Conservation (phyloP, 1,140 invertebrate species). For the Atta cephalotes region DNA sequence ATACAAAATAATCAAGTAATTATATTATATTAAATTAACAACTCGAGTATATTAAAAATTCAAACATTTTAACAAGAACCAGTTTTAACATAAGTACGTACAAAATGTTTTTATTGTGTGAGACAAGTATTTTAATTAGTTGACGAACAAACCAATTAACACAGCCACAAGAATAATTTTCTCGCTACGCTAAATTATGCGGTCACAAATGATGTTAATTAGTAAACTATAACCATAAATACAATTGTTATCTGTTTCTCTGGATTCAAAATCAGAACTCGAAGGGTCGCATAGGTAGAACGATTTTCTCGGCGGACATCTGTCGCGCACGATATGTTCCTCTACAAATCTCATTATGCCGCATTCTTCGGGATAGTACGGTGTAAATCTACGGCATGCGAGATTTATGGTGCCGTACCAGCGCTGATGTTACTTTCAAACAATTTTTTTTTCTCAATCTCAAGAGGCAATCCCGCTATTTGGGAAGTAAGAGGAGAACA, state of each 20-base stretch:
- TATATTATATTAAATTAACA: too few relatives aligned
- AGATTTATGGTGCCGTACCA: conserved; percentile 38
- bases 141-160: neutral
- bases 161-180: neutral
- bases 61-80: too few relatives aligned
- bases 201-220: conserved; percentile 1
- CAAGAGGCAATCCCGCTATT: conserved; percentile 30
- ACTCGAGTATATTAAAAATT: too few relatives aligned
- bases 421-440: neutral
- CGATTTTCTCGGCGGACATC: conserved; percentile 18
- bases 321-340: conserved; percentile 1
- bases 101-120: too few relatives aligned
- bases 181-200: neutral
- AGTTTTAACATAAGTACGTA: too few relatives aligned
- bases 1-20: too few relatives aligned
- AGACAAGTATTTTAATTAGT: conserved; percentile 33
- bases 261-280: neutral
- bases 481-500: neutral
- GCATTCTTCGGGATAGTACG: conserved; percentile 35
- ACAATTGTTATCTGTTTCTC: conserved; percentile 25
- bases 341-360: conserved; percentile 51
- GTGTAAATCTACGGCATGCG: conserved; percentile 19
- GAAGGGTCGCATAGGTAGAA: neutral
- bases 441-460: neutral
- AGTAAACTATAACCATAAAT: conserved; percentile 10